Conservation (phyloP, 2,888 invertebrate genomes). For the Galerucella calmariensis region DNA sequence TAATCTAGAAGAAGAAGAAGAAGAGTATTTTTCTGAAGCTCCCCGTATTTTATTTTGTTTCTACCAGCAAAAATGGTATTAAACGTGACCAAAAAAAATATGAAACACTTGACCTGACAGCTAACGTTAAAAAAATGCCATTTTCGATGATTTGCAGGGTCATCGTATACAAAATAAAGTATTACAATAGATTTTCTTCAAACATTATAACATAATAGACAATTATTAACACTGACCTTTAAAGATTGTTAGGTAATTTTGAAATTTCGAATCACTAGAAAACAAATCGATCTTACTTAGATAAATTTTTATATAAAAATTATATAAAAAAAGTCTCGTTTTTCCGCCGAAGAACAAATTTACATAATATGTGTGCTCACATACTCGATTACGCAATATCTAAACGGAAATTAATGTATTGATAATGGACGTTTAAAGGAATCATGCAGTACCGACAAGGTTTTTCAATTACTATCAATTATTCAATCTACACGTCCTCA, state of each 20-base stretch:
- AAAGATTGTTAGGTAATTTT: background rate
- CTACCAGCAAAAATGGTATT: background rate
- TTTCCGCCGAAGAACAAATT: no score
- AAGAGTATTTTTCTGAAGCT: background rate
- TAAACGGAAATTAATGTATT: constrained; percentile 27
- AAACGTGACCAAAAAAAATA: background rate
- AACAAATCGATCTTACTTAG: no score
- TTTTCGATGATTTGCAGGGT: constrained; percentile 4
- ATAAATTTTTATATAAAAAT: no score
- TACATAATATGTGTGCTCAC: background rate
- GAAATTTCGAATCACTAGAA: background rate
- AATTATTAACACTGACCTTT: constrained; percentile 1
- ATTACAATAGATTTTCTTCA: constrained; percentile 7
- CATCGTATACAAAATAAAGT: background rate
- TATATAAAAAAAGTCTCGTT: background rate
- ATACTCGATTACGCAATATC: constrained; percentile 15
- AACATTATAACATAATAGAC: background rate
- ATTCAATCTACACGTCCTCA: constrained; percentile 45
- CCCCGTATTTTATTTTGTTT: no score
- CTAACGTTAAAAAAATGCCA: background rate
- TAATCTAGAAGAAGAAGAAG: no score
- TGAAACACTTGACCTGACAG: background rate
- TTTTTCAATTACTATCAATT: constrained; percentile 20
- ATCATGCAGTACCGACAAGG: constrained; percentile 23
- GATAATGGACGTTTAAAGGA: constrained; percentile 26